These are phyloP conservation scores for Varroa destructor DNA, from an alignment of 1,140 invertebrate species.

Conservation along the genomic window DNA sequence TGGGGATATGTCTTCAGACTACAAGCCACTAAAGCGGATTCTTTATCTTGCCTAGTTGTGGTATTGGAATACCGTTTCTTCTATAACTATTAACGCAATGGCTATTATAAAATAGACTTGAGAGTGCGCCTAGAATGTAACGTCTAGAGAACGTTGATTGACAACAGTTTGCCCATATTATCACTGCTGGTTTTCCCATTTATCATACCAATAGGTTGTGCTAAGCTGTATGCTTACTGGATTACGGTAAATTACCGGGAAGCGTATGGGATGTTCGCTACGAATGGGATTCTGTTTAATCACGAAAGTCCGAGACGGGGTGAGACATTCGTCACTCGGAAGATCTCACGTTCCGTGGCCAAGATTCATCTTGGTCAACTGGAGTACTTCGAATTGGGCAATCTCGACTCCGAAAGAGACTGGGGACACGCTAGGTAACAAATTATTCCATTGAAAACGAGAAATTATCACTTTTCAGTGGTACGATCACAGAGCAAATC, in stretches of 20 bases:
- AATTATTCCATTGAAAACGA: too few species aligned
- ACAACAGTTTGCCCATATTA: too few species aligned
- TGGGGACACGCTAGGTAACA: constrained; percentile 82
- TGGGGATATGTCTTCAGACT: too few species aligned
- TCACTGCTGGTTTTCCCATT: constrained; percentile 6
- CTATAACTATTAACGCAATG: too few species aligned
- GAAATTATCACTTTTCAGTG: too few species aligned
- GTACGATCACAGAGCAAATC: too few species aligned
- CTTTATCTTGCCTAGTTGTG: too few species aligned
- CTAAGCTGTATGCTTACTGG: constrained; percentile 97
- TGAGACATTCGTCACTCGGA: constrained; percentile 97
- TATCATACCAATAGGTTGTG: constrained; percentile 58
- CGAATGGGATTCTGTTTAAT: constrained; percentile 97
- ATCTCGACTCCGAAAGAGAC: constrained; percentile 86
- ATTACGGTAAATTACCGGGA: constrained; percentile 96
- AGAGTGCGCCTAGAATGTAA: too few species aligned
- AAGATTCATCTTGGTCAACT: constrained; percentile 82
- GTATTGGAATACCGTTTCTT: too few species aligned
- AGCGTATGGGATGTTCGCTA: constrained; percentile 93
- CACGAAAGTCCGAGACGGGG: constrained; percentile 92
- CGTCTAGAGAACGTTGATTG: too few species aligned
- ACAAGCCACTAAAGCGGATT: too few species aligned
- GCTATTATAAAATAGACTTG: too few species aligned
- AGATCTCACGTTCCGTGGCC: constrained; percentile 91
- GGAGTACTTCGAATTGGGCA: constrained; percentile 78